A percentile compares a stretch with the other conserved stretches of the same genome.
phyloP scores from a whole-genome alignment of 2,113 vertebrate genomes.

The Origma solitaria region DNA sequence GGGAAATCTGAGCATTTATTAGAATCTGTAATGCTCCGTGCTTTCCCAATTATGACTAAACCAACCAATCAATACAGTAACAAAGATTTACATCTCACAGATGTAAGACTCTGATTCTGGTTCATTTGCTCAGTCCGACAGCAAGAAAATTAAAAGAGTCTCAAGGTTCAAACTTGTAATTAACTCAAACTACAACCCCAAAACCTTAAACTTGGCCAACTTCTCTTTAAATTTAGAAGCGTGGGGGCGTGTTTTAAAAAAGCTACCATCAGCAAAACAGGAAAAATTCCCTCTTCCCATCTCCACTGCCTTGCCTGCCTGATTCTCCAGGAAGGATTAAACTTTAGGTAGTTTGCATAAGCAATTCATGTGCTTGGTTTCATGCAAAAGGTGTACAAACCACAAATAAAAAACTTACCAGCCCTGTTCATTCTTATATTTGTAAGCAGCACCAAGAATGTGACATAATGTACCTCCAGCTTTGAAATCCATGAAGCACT shows the following conservation, averaged over 20 bases:
- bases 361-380: not conserved
- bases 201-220: not conserved
- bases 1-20: not conserved
- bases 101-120: fast-evolving
- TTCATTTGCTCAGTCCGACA: not conserved
- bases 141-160: not conserved
- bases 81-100: not conserved
- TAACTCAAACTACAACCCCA: not conserved
- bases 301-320: slow-evolving; percentile 14
- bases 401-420: slow-evolving; percentile 80
- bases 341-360: not conserved
- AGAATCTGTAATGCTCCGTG: fast-evolving
- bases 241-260: not conserved
- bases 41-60: not conserved
- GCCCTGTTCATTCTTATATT: slow-evolving; percentile 97
- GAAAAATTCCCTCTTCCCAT: slow-evolving; percentile 21
- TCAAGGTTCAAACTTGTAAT: not conserved
- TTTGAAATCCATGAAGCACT: slow-evolving; percentile 98
- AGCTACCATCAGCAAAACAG: not conserved
- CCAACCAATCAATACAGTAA: not conserved
- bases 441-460: slow-evolving; percentile 95
- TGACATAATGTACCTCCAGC: slow-evolving; percentile 93
- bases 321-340: not conserved
- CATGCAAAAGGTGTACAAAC: slow-evolving; percentile 22
- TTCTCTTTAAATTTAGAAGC: not conserved